A percentile compares a stretch with the other conserved stretches of the same genome.
Conservation (phyloP, 2,888 invertebrate species). For the Bursaphelenchus okinawaensis region DNA sequence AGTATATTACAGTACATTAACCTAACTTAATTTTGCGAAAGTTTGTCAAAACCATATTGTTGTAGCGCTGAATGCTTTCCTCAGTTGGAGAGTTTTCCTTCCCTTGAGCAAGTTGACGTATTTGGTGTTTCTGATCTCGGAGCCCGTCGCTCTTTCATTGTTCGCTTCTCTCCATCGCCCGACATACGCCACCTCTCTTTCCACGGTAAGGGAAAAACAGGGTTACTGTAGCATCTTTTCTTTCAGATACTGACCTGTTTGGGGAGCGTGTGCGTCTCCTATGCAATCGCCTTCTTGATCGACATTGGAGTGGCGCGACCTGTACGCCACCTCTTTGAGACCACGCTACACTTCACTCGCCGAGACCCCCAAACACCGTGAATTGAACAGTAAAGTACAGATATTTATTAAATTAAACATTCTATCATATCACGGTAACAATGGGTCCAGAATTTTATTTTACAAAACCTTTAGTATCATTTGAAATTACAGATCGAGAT, state of each 20-base stretch:
- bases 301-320: slow-evolving; percentile 47
- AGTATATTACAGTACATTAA: slow-evolving; percentile 1
- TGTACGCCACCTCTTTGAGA: slow-evolving; percentile 31
- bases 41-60: slow-evolving; percentile 8
- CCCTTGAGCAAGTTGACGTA: slow-evolving; percentile 48
- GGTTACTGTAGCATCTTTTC: not conserved
- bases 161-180: slow-evolving; percentile 56
- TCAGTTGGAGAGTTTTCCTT: slow-evolving; percentile 48
- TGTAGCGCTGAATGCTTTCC: slow-evolving; percentile 31
- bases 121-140: slow-evolving; percentile 40
- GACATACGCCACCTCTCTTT: slow-evolving; percentile 49
- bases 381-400: too few species aligned
- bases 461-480: not conserved
- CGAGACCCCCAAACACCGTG: too few species aligned
- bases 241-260: slow-evolving; percentile 46
- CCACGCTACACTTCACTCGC: too few species aligned
- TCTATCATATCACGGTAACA: too few species aligned
- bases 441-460: not conserved
- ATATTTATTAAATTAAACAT: too few species aligned
- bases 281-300: slow-evolving; percentile 39
- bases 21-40: not conserved
- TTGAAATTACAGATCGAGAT: not conserved
- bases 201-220: slow-evolving; percentile 34
- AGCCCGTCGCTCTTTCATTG: slow-evolving; percentile 51
- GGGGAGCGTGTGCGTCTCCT: slow-evolving; percentile 39